Percentiles rank a stretch among this genome's conserved stretches.
Conservation (phyloP, 2,113 vertebrate genomes). For the Holacanthus passer region DNA sequence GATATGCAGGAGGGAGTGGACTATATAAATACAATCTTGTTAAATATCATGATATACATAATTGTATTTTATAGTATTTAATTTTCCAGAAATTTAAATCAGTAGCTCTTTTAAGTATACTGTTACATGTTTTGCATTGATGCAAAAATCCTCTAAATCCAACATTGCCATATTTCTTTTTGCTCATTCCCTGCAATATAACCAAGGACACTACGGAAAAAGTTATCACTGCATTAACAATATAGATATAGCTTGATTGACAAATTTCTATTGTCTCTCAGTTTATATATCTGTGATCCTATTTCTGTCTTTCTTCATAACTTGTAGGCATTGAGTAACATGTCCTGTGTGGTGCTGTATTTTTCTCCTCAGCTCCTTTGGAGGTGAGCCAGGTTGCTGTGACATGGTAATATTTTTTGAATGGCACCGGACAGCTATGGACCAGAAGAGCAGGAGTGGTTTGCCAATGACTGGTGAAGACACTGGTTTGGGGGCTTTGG, state of each 20-base stretch:
- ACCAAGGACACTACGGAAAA: background rate
- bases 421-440: constrained; percentile 87
- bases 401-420: constrained; percentile 90
- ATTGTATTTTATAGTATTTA: background rate
- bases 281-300: too few relatives aligned
- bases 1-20: background rate
- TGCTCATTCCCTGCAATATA: background rate
- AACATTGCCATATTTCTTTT: background rate
- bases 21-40: background rate
- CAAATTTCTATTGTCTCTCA: background rate
- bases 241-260: too few relatives aligned
- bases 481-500: constrained; percentile 92
- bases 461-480: constrained; percentile 94
- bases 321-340: constrained; percentile 3
- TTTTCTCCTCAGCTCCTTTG: constrained; percentile 84
- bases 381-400: constrained; percentile 76
- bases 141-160: background rate
- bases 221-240: background rate
- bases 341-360: constrained; percentile 47
- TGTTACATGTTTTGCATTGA: too few relatives aligned
- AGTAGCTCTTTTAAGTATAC: background rate
- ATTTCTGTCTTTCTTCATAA: background rate
- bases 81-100: background rate
- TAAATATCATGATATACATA: too few relatives aligned
- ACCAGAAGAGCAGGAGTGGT: constrained; percentile 89